These are phyloP conservation scores for Thecophora atra DNA, from an alignment of 2,888 invertebrate genomes.

Conservation along the genomic window DNA sequence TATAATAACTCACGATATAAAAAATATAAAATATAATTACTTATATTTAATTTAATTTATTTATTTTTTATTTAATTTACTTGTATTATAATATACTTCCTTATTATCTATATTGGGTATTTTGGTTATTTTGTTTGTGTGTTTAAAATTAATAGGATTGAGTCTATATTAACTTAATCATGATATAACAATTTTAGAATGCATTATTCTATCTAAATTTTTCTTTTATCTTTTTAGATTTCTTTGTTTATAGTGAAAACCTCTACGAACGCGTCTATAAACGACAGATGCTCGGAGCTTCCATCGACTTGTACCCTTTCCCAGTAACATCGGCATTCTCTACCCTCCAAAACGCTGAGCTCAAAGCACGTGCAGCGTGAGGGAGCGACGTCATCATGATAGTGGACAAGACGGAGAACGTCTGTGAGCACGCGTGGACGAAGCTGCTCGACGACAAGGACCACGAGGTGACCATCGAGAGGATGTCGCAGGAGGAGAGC, in stretches of 20 bases:
- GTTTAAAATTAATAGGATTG: too few relatives aligned
- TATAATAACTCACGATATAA: too few relatives aligned
- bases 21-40: too few relatives aligned
- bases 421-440: constrained; percentile 64
- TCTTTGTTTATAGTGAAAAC: not conserved
- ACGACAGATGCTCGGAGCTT: not conserved
- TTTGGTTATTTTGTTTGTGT: too few relatives aligned
- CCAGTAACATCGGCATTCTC: not conserved
- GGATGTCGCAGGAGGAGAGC: constrained; percentile 48
- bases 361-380: constrained; percentile 44
- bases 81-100: too few relatives aligned
- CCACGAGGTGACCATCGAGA: constrained; percentile 56
- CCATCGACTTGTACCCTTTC: not conserved
- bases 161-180: too few relatives aligned
- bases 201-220: too few relatives aligned
- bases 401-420: constrained; percentile 60
- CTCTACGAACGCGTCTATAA: not conserved
- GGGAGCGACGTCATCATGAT: constrained; percentile 53
- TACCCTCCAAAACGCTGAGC: not conserved
- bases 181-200: too few relatives aligned
- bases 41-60: too few relatives aligned
- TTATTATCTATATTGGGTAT: too few relatives aligned
- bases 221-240: not conserved
- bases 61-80: too few relatives aligned
- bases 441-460: constrained; percentile 62